A percentile compares a stretch with the other conserved stretches of the same genome.
Evolutionary conservation across 2,113 vertebrate genomes (phyloP).

Genomic region (Leptobrachium leishanense): DNA sequence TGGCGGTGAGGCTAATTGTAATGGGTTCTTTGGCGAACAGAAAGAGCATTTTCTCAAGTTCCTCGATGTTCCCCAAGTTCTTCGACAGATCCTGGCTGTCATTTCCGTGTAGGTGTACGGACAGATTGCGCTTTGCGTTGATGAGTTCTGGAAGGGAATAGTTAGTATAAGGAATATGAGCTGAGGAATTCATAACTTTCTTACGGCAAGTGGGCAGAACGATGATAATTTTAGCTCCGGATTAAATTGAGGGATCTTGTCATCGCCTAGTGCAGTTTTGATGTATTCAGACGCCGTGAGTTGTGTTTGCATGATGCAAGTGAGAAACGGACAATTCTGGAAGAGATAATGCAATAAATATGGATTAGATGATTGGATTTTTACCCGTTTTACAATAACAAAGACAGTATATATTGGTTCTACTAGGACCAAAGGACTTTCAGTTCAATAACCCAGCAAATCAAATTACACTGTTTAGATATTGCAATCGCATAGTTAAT

Average conservation of each 20-base stretch:
- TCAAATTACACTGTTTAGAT: not conserved
- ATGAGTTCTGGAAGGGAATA: conserved; percentile 52
- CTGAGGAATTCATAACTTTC: conserved; percentile 63
- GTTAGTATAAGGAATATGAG: accelerated
- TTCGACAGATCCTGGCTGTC: conserved; percentile 58
- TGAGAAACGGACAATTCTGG: conserved; percentile 7
- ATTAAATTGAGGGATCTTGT: conserved; percentile 31
- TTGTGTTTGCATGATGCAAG: conserved; percentile 32
- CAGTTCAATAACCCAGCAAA: not conserved
- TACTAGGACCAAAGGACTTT: not conserved
- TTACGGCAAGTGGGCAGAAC: not conserved
- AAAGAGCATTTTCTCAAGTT: conserved; percentile 79
- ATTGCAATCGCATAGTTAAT: not conserved
- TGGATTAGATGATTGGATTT: conserved; percentile 23
- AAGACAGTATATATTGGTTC: not conserved
- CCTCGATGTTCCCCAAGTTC: conserved; percentile 71
- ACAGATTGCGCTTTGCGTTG: conserved; percentile 52
- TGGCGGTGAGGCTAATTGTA: conserved; percentile 77
- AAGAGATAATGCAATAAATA: conserved; percentile 40
- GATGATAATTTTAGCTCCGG: conserved; percentile 23
- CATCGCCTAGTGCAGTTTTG: conserved; percentile 10
- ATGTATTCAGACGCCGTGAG: conserved; percentile 1
- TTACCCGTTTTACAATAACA: not conserved
- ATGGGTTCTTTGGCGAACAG: conserved; percentile 79
- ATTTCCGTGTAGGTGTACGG: conserved; percentile 54